Percentiles rank a stretch among this genome's conserved stretches.
Conservation (phyloP, 2,888 invertebrate genomes). For the Drosophila nr. perissopoda region DNA sequence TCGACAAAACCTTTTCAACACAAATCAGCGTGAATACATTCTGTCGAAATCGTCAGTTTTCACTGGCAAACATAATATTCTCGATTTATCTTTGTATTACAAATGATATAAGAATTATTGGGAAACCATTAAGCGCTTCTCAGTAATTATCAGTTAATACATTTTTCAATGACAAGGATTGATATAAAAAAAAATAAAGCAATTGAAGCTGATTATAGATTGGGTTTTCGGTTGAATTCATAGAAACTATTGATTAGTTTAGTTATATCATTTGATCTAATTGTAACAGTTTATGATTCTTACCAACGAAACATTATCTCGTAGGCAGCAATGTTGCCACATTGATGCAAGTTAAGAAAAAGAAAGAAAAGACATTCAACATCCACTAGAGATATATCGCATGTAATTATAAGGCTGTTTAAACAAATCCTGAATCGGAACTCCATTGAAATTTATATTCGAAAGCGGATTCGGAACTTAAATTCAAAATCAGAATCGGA, state of each 20-base stretch:
- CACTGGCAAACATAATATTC: slow-evolving; percentile 11
- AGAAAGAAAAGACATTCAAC: neutral
- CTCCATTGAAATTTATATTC: neutral
- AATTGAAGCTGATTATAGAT: neutral
- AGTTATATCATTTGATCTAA: neutral
- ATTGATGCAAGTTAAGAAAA: neutral
- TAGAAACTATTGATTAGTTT: neutral
- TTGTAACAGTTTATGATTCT: neutral
- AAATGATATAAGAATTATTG: slow-evolving; percentile 1
- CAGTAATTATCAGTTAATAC: neutral
- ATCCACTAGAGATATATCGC: neutral
- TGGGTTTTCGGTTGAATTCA: neutral
- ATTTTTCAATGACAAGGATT: slow-evolving; percentile 10
- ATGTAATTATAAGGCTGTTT: too few relatives aligned
- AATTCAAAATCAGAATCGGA: too few relatives aligned
- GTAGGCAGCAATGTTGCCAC: neutral
- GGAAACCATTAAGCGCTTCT: neutral
- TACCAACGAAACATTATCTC: neutral
- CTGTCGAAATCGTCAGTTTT: slow-evolving; percentile 1
- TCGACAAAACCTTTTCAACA: slow-evolving; percentile 7
- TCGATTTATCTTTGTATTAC: slow-evolving; percentile 11
- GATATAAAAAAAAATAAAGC: neutral
- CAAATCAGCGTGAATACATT: neutral
- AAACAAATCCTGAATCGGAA: too few relatives aligned
- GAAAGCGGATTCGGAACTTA: neutral